Evolutionary conservation across 1,140 invertebrate genomes (phyloP).

Genomic region (Nasonia vitripennis): DNA sequence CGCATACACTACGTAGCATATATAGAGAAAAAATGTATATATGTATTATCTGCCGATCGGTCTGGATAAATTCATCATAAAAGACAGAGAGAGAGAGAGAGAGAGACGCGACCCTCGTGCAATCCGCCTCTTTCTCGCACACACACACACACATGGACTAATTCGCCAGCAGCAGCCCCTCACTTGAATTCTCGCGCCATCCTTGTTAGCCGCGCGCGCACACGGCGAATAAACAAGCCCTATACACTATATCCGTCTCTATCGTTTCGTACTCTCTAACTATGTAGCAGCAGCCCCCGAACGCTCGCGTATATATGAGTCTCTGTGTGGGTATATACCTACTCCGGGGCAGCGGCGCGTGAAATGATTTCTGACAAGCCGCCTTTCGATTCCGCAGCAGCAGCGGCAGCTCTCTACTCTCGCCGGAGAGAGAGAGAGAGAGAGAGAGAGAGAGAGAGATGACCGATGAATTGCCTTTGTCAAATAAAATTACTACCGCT

Average conservation of each 20-base stretch:
- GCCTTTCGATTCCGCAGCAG: slow-evolving; percentile 44
- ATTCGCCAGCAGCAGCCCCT: not conserved
- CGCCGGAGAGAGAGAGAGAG: not conserved
- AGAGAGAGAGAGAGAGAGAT: slow-evolving; percentile 21
- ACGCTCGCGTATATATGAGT: not conserved
- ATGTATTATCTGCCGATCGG: slow-evolving; percentile 14
- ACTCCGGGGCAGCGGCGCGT: slow-evolving; percentile 27
- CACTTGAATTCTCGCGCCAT: not conserved
- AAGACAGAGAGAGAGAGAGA: slow-evolving; percentile 16
- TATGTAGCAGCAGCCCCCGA: not conserved
- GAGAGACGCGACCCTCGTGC: not conserved
- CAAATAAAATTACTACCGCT: slow-evolving; percentile 52
- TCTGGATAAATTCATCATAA: slow-evolving; percentile 45
- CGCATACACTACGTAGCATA: not conserved
- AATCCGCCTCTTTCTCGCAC: not conserved
- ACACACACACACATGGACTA: no score
- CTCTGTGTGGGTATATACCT: not conserved
- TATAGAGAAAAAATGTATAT: slow-evolving; percentile 2
- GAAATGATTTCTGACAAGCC: slow-evolving; percentile 52
- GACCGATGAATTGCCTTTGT: slow-evolving; percentile 56
- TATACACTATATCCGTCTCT: slow-evolving; percentile 20
- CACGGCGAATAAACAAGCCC: slow-evolving; percentile 30
- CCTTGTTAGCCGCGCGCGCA: not conserved
- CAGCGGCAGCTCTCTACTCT: not conserved
- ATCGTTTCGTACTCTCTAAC: not conserved